A percentile compares a stretch with the other conserved stretches of the same genome.
Evolutionary conservation across 2,113 vertebrate genomes (phyloP).

Genomic region (Oxyura jamaicensis): DNA sequence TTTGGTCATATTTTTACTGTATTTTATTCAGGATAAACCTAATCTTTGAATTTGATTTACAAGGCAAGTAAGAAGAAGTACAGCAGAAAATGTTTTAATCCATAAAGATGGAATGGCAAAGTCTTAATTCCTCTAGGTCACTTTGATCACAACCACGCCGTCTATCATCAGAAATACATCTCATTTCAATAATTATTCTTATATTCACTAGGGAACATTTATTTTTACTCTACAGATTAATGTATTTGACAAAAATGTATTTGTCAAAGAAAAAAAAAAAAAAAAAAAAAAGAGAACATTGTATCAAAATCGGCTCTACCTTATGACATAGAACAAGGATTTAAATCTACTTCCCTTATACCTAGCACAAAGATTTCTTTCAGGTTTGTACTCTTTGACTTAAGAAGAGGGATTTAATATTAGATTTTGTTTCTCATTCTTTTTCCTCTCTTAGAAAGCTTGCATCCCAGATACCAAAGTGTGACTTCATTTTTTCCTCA

Average conservation of each 20-base stretch:
- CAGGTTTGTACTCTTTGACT: not conserved
- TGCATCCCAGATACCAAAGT: not conserved
- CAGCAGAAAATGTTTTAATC: not conserved
- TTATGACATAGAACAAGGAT: not conserved
- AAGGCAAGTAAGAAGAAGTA: not conserved
- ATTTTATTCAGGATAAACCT: not conserved
- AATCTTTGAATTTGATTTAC: not conserved
- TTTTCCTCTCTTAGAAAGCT: not conserved
- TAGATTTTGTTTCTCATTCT: not conserved
- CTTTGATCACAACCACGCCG: not conserved
- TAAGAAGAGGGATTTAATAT: not conserved
- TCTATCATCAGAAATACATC: rapidly evolving
- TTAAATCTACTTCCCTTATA: too few species aligned
- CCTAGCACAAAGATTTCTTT: not conserved
- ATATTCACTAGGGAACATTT: not conserved
- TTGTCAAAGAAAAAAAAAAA: not conserved
- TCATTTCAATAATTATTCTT: not conserved
- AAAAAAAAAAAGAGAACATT: not conserved
- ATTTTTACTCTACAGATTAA: not conserved
- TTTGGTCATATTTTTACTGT: not conserved
- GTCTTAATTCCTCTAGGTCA: not conserved
- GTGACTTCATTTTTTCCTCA: not conserved
- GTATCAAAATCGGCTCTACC: rapidly evolving
- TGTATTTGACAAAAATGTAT: not conserved
- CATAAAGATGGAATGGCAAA: not conserved